These are phyloP conservation scores for Heptranchias perlo DNA, from an alignment of 2,113 vertebrate species.

Conservation along the genomic window DNA sequence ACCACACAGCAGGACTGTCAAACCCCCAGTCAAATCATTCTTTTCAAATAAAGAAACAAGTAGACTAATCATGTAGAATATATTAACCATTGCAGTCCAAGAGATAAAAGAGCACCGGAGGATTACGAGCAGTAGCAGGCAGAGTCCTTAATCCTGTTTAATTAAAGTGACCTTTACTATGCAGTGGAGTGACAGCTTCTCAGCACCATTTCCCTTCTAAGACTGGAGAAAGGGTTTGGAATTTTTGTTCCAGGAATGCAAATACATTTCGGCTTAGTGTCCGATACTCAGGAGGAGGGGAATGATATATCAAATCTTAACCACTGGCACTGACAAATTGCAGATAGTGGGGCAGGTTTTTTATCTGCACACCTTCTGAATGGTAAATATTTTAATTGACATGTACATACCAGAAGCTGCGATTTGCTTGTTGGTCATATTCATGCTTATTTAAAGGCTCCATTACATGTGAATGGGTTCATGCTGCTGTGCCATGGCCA, in stretches of 20 bases:
- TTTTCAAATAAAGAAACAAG: conserved; percentile 33
- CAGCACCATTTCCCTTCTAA: not conserved
- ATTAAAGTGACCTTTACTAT: conserved; percentile 28
- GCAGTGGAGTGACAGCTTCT: conserved; percentile 15
- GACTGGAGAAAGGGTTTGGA: not conserved
- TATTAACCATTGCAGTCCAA: conserved; percentile 17
- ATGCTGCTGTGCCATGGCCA: not conserved
- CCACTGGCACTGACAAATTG: not conserved
- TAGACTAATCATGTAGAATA: conserved; percentile 29
- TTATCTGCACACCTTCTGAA: not conserved
- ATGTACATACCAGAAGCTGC: not conserved
- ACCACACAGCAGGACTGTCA: conserved; percentile 33
- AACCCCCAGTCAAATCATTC: conserved; percentile 9
- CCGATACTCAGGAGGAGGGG: not conserved
- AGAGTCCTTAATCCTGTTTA: conserved; percentile 34
- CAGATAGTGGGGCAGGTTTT: not conserved
- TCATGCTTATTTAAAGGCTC: not conserved
- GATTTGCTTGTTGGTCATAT: not conserved
- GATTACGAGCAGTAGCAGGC: conserved; percentile 20
- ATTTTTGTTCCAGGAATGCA: conserved; percentile 30
- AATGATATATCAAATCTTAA: conserved; percentile 25
- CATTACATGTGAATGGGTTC: not conserved
- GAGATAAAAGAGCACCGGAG: conserved; percentile 13
- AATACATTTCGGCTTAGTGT: not conserved
- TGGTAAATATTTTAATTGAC: not conserved